Evolutionary conservation across 1,140 invertebrate species (phyloP), one percentile per base, ranked within the genome.

Genomic region (Mycetomoellerius zeteki): DNA sequence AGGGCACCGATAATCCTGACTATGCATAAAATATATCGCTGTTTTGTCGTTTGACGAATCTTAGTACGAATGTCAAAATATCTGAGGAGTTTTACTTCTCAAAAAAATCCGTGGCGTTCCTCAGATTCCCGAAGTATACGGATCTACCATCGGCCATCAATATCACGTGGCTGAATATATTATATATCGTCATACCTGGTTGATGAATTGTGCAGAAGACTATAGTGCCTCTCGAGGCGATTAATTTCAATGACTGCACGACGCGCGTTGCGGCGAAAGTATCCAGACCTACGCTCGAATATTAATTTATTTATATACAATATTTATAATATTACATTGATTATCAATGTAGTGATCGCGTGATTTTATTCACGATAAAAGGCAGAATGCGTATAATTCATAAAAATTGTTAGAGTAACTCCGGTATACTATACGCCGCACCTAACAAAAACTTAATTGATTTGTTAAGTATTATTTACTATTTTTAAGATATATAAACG

Each of bases 191-290:
- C 10, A 98, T 98, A 64, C 97, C 98, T 1, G 98, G 98, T 89
- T 98, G 98, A 94, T 99, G 98, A 82, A 99, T 97, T n/a, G 98
- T 98, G 92, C 98, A 98, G 10, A 98, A 96, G 37, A 99, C 97
- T 1, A 97, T 97, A 19, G 97, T 94, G 0, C 97, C 97, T 37
- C 96, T 96, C 30, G 95, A 93, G 2, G 97, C 97, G 19, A 98
- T 94, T 4, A 94, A 94, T 92, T 97, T 97, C 10, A 97, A 92
- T 12, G 97, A 95, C 37, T 95, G 96, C 12, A 97, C 95, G 12
- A 97, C 96, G 77, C 96, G 97, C 96, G 96, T 96, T 89, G 96
- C 97, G 90, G 96, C 96, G 81, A 94, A 97, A 77, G 97, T 97
- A 91, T 98, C 98, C 86, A 98, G 93, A 7, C 97, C 97, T 94